Percentiles rank a stretch among this genome's conserved stretches.
These are phyloP conservation scores for Panurus biarmicus DNA, from an alignment of 2,113 vertebrate species.

Conservation along the genomic window DNA sequence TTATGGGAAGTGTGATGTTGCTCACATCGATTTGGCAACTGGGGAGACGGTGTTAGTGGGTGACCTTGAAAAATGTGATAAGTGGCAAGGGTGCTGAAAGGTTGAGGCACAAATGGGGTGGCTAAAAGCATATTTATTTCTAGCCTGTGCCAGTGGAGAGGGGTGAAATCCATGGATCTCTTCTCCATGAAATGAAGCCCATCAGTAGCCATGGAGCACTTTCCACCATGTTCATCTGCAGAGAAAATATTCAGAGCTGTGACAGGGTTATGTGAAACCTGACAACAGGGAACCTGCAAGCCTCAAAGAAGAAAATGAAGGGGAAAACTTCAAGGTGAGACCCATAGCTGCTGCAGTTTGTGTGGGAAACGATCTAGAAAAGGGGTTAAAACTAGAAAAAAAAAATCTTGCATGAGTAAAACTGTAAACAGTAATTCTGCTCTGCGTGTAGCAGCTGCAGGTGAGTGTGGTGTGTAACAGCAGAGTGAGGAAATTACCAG, in stretches of 20 bases:
- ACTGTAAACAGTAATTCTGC: background rate
- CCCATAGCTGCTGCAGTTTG: background rate
- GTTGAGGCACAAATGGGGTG: constrained; percentile 58
- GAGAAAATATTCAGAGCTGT: background rate
- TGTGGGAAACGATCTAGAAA: background rate
- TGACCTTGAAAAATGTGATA: constrained; percentile 71
- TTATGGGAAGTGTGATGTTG: constrained; percentile 55
- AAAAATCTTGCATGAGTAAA: background rate
- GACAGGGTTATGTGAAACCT: background rate
- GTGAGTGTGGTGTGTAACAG: background rate
- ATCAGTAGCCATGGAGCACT: background rate
- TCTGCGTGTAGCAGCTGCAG: background rate
- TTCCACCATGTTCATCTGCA: background rate
- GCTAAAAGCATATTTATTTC: constrained; percentile 62
- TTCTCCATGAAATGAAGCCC: background rate
- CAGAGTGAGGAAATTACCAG: constrained; percentile 22
- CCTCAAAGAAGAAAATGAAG: background rate
- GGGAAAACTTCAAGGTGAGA: background rate
- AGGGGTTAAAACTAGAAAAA: background rate
- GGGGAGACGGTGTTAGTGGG: constrained; percentile 51
- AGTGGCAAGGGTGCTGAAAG: constrained; percentile 70
- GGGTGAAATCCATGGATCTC: constrained; percentile 9
- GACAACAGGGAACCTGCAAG: background rate
- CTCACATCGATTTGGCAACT: constrained; percentile 56
- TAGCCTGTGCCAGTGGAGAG: background rate